phyloP scores from a whole-genome alignment of 2,888 invertebrate species.

The Tethea ocularis region DNA sequence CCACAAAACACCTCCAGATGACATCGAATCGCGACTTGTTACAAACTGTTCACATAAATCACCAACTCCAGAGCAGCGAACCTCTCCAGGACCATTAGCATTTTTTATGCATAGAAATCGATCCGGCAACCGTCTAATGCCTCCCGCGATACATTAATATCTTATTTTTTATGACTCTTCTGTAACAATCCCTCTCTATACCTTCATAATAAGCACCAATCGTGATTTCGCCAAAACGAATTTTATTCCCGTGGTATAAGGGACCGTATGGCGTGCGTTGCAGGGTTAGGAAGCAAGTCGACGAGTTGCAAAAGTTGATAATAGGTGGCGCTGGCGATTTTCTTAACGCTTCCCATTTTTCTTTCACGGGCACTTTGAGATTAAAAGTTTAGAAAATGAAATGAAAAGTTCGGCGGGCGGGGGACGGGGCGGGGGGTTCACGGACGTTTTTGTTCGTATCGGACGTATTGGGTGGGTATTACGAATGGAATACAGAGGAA shows the following conservation, averaged over 20 bases:
- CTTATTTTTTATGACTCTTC: constrained; percentile 84
- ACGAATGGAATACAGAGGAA: neutral
- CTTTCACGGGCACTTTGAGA: constrained; percentile 83
- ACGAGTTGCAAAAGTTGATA: constrained; percentile 72
- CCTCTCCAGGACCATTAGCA: constrained; percentile 79
- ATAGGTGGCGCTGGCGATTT: constrained; percentile 82
- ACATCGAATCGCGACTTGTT: constrained; percentile 67
- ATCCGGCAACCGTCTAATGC: constrained; percentile 80
- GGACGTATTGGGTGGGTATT: constrained; percentile 49
- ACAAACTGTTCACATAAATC: constrained; percentile 74
- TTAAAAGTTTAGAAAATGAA: constrained; percentile 82
- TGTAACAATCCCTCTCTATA: constrained; percentile 71
- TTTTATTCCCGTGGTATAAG: constrained; percentile 12
- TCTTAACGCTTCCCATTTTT: constrained; percentile 77
- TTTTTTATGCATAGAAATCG: constrained; percentile 84
- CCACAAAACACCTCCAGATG: constrained; percentile 48
- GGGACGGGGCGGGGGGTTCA: constrained; percentile 48
- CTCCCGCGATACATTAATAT: constrained; percentile 84
- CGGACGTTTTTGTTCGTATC: constrained; percentile 58
- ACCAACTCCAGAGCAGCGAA: constrained; percentile 66
- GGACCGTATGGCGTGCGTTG: constrained; percentile 5
- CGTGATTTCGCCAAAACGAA: constrained; percentile 6
- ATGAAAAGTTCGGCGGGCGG: constrained; percentile 69
- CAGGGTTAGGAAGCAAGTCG: constrained; percentile 22
- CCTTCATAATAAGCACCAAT: constrained; percentile 46